Conservation (phyloP, 2,113 vertebrate genomes). For the Microtus oregoni region DNA sequence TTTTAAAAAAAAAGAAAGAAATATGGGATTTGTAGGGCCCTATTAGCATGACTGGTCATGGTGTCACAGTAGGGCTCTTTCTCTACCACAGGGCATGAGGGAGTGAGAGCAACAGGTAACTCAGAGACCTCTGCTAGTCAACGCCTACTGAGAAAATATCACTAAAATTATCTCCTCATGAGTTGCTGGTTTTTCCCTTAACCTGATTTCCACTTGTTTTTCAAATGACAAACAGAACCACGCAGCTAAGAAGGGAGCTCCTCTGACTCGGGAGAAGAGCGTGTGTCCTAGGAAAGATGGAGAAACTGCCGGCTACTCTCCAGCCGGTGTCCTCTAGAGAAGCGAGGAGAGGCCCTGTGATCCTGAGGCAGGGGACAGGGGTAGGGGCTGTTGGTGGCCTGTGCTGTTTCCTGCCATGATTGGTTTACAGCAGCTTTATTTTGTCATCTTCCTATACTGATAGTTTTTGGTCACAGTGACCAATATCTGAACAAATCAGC, state of each 20-base stretch:
- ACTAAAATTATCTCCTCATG: neutral
- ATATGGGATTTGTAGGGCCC: neutral
- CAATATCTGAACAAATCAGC: neutral
- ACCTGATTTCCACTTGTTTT: neutral
- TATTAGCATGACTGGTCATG: neutral
- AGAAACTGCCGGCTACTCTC: too few relatives aligned
- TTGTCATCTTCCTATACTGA: neutral
- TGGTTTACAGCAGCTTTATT: neutral
- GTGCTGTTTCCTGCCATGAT: fast-evolving
- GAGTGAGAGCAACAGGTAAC: too few relatives aligned
- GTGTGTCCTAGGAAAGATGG: fast-evolving
- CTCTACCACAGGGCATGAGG: neutral
- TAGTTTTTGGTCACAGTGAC: neutral
- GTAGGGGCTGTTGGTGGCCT: too few relatives aligned
- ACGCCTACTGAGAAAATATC: neutral
- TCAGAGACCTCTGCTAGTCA: neutral
- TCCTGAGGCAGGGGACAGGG: neutral
- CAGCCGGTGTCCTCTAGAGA: neutral
- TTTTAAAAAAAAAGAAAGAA: too few relatives aligned
- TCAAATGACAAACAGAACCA: neutral
- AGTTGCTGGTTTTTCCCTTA: neutral
- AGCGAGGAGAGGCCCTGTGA: too few relatives aligned
- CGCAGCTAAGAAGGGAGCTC: fast-evolving
- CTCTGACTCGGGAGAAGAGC: neutral
- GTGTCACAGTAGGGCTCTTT: neutral